Conservation (phyloP, 2,113 vertebrate genomes). For the Upupa epops region DNA sequence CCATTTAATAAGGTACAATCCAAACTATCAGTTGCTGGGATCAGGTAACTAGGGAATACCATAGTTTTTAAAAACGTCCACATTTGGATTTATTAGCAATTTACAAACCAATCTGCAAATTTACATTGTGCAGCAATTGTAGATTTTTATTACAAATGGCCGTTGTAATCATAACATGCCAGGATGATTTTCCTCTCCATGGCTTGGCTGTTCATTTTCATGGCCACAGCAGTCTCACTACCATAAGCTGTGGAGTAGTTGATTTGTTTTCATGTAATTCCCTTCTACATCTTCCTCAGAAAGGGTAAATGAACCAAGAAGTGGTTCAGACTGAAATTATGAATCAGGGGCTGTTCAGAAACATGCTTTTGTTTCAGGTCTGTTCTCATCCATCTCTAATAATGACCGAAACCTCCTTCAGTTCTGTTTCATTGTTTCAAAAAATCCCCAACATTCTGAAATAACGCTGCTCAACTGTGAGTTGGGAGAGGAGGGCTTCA, state of each 20-base stretch:
- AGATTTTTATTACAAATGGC: not conserved
- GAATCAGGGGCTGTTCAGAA: not conserved
- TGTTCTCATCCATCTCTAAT: not conserved
- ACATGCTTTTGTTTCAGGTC: not conserved
- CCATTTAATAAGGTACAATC: too few species aligned
- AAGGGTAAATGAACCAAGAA: not conserved
- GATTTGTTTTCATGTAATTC: not conserved
- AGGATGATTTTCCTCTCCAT: not conserved
- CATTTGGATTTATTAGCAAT: not conserved
- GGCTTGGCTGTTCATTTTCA: not conserved
- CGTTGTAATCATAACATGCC: not conserved
- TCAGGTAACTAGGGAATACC: not conserved
- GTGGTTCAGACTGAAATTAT: not conserved
- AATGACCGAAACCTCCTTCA: not conserved
- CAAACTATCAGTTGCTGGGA: not conserved
- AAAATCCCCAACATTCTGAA: not conserved
- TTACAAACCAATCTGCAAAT: not conserved
- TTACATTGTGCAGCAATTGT: not conserved
- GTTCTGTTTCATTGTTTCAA: not conserved
- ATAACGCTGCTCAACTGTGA: rapidly evolving
- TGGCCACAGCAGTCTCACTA: not conserved
- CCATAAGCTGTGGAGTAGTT: not conserved
- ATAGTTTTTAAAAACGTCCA: not conserved
- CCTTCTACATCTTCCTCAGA: not conserved
- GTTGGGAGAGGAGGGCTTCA: not conserved